Evolutionary conservation across 1,140 invertebrate genomes (phyloP), one percentile per base, ranked within the genome.

Genomic region (Colletes latitarsis): DNA sequence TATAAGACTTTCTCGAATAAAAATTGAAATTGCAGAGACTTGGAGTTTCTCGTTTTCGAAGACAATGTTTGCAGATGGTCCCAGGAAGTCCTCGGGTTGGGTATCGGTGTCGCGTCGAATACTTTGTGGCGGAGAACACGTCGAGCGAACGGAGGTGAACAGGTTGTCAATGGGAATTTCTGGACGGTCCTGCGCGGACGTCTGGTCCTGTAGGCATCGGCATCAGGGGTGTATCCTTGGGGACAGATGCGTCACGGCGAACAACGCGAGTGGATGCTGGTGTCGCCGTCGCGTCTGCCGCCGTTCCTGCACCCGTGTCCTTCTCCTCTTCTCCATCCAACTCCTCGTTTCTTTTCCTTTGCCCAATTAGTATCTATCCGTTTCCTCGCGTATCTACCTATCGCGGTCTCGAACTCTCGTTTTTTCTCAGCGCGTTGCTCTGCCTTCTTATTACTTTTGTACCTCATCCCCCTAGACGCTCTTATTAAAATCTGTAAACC

Each of bases 201-300:
- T 82, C 70, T 81, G 82, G 66, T 81, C 77, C 80, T 84, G 79
- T 84, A 82, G 86, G 67, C 80, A 52, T 87, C 84, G 82, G 74
- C 70, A 89, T 82, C 81, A 71, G 73, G 77, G 53, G 62, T 77
- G 78, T 88, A 89, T 91, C 92, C 92, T 92, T 79, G 78, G 92
- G 91, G 92, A 93, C 89, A 93, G 91, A 93, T 93, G 91, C 91
- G 90, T 93, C 92, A 93, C 88, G 85, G 86, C 85, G 90, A 88
- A 92, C 91, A 91, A 87, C 76, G 83, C 80, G 77, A 83, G 77
- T 83, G 70, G 82, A 82, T 66, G 10, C 82, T 74, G 63, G 80
- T 81, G 85, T 78, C 85, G 88, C 81, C 82, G 82, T 77, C 77
- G 82, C 85, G 86, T 89, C 89, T 88, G 83, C 66, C 80, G 77